Percentiles rank a stretch among this genome's conserved stretches.
Conservation (phyloP, 2,113 vertebrate species). For the Lophochroa leadbeateri region DNA sequence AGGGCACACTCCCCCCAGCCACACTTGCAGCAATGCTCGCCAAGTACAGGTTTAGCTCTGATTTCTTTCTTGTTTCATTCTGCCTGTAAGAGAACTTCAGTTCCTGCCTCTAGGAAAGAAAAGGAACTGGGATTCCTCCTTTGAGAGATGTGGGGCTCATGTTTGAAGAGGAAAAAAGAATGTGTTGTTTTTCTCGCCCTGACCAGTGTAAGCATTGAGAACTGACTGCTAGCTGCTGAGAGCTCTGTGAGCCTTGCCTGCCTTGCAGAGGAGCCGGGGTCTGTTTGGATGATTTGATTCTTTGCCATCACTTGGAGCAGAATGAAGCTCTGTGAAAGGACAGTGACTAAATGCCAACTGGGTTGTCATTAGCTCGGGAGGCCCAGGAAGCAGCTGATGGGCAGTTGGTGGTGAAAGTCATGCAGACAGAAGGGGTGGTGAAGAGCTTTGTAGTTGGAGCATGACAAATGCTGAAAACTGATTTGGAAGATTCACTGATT, state of each 20-base stretch:
- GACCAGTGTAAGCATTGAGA: not conserved
- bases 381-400: constrained; percentile 48
- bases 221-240: not conserved
- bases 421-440: constrained; percentile 6
- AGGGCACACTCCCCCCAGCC: not conserved
- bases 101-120: not conserved
- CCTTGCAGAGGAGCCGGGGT: not conserved
- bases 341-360: not conserved
- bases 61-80: not conserved
- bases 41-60: not conserved
- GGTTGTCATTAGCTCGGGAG: not conserved
- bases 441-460: no score
- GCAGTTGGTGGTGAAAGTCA: constrained; percentile 33
- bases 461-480: no score
- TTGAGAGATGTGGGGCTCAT: not conserved
- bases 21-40: rapidly evolving
- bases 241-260: not conserved
- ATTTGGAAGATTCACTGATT: no score
- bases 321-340: constrained; percentile 46
- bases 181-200: not conserved
- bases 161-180: not conserved
- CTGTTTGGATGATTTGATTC: not conserved
- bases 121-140: not conserved
- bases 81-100: not conserved
- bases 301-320: constrained; percentile 48